Evolutionary conservation across 2,113 vertebrate species (phyloP).

Genomic region (Boulengeromyrus knoepffleri): DNA sequence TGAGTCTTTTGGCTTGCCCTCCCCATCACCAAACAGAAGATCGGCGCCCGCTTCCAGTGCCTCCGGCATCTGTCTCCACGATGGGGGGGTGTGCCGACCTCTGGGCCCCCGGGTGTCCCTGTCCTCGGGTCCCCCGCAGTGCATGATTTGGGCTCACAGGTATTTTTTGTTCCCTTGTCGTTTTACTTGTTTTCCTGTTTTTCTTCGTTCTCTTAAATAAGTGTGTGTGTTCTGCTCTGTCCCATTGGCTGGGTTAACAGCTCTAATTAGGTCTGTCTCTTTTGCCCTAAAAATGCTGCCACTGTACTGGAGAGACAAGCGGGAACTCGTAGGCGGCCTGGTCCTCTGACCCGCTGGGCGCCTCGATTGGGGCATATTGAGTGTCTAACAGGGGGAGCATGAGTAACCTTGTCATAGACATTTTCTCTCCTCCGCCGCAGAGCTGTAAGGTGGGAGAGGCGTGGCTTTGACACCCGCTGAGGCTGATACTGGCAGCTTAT

Average conservation of each 20-base stretch:
- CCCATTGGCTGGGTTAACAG: not conserved
- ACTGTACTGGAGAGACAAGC: not conserved
- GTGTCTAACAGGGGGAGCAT: not conserved
- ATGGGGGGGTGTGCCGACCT: constrained; percentile 22
- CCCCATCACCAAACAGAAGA: constrained; percentile 37
- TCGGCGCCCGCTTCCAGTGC: constrained; percentile 42
- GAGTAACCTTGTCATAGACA: not conserved
- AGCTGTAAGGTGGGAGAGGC: not conserved
- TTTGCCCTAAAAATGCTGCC: not conserved
- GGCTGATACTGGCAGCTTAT: not conserved
- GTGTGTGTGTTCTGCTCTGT: not conserved
- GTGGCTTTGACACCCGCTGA: not conserved
- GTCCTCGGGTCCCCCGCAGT: not conserved
- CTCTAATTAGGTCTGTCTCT: not conserved
- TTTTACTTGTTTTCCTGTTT: not conserved
- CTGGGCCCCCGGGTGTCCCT: constrained; percentile 22
- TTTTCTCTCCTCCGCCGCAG: not conserved
- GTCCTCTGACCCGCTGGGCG: not conserved
- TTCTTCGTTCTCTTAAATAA: not conserved
- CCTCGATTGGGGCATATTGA: not conserved
- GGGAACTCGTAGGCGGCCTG: not conserved
- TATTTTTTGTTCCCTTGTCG: not conserved
- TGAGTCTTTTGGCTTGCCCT: constrained; percentile 26
- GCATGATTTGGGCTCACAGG: constrained; percentile 13
- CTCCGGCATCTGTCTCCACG: constrained; percentile 48